phyloP scores from a whole-genome alignment of 2,888 invertebrate species.

The Polymixis flavicincta region DNA sequence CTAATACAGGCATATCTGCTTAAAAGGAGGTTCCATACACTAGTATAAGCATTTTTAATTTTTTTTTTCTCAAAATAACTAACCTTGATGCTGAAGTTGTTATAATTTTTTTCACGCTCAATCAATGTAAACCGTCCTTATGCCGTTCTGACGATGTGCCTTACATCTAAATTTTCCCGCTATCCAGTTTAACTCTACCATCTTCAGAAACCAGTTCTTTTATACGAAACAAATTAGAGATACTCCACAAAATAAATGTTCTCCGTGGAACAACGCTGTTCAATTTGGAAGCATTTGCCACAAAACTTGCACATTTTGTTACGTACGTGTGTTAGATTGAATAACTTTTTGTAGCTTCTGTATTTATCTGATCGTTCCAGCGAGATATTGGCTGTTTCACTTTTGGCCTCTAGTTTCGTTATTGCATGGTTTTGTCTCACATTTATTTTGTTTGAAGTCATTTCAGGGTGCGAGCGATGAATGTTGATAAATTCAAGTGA shows the following conservation, averaged over 20 bases:
- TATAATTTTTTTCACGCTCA: too few species aligned
- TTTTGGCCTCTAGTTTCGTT: slow-evolving; percentile 47
- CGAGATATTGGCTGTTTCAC: slow-evolving; percentile 56
- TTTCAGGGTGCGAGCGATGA: slow-evolving; percentile 16
- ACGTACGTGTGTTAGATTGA: slow-evolving; percentile 55
- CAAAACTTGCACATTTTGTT: slow-evolving; percentile 56
- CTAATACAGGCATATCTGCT: too few species aligned
- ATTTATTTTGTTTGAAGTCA: slow-evolving; percentile 32
- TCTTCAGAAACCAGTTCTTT: not conserved
- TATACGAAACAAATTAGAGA: slow-evolving; percentile 10
- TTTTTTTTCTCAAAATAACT: too few species aligned
- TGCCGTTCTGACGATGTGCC: not conserved
- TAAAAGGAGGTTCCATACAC: too few species aligned
- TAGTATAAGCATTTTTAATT: too few species aligned
- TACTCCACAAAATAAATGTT: slow-evolving; percentile 37
- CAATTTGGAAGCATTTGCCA: slow-evolving; percentile 46
- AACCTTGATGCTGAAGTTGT: too few species aligned
- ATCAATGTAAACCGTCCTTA: too few species aligned
- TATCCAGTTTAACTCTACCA: too few species aligned
- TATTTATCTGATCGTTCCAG: slow-evolving; percentile 60
- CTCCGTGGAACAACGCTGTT: slow-evolving; percentile 28
- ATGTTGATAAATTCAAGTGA: slow-evolving; percentile 1
- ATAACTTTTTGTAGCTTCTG: slow-evolving; percentile 56
- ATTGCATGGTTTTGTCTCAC: slow-evolving; percentile 48
- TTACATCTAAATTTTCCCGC: too few species aligned